Evolutionary conservation across 2,797 vertebrate genomes (phyloP).

Genomic region (Poeciliopsis paucimaculata): DNA sequence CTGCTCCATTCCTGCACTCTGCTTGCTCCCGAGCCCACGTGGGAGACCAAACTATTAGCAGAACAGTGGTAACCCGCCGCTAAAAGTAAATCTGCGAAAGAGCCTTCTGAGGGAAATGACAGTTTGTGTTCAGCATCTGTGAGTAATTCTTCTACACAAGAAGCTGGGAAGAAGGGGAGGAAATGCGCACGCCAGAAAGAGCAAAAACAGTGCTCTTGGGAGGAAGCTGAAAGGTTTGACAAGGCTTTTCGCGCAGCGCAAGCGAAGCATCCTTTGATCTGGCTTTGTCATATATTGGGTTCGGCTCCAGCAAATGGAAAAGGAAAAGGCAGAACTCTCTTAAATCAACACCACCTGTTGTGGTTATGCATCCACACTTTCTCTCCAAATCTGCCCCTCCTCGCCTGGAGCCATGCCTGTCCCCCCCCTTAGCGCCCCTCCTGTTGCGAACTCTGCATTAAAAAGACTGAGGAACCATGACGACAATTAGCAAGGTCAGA

Average conservation of each 20-base stretch:
- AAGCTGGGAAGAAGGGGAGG: slow-evolving; percentile 27
- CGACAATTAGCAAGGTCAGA: slow-evolving; percentile 75
- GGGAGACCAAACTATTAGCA: slow-evolving; percentile 45
- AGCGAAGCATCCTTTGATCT: slow-evolving; percentile 75
- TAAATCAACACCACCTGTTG: slow-evolving; percentile 84
- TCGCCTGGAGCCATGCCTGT: slow-evolving; percentile 29
- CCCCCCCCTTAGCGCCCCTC: slow-evolving; percentile 30
- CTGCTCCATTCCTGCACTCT: slow-evolving; percentile 37
- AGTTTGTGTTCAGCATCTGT: slow-evolving; percentile 76
- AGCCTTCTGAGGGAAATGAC: slow-evolving; percentile 70
- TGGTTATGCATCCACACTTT: slow-evolving; percentile 67
- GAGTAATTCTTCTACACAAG: slow-evolving; percentile 63
- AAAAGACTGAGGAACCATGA: slow-evolving; percentile 74
- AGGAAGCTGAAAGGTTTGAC: slow-evolving; percentile 72
- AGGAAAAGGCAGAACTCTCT: slow-evolving; percentile 70
- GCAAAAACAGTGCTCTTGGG: slow-evolving; percentile 62
- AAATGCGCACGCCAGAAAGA: slow-evolving; percentile 49
- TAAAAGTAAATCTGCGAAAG: slow-evolving; percentile 54
- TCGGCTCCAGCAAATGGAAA: slow-evolving; percentile 70
- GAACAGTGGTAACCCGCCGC: slow-evolving; percentile 48
- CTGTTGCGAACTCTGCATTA: slow-evolving; percentile 40
- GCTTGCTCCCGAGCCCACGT: slow-evolving; percentile 33
- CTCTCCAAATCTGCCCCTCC: slow-evolving; percentile 39
- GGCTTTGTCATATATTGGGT: slow-evolving; percentile 74
- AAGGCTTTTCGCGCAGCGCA: slow-evolving; percentile 69